phyloP scores from a whole-genome alignment of 2,113 vertebrate species.

The Pomatostomus ruficeps region DNA sequence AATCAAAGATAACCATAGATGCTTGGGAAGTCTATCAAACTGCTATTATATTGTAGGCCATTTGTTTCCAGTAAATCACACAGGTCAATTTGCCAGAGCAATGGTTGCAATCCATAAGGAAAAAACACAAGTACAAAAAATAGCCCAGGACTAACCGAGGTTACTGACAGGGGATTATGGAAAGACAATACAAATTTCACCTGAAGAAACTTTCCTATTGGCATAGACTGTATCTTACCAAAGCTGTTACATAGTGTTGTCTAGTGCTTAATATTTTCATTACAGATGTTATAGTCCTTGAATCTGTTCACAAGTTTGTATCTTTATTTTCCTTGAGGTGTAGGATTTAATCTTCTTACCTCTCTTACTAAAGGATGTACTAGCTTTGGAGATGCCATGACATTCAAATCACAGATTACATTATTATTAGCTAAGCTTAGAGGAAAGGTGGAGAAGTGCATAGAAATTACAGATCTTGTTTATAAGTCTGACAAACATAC shows the following conservation, averaged over 20 bases:
- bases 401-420: neutral
- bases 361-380: neutral
- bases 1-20: neutral
- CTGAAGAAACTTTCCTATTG: neutral
- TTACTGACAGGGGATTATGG: neutral
- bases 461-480: neutral
- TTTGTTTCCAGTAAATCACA: neutral
- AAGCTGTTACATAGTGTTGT: neutral
- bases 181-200: neutral
- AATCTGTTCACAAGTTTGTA: neutral
- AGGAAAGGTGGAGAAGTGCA: neutral
- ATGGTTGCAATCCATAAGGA: neutral
- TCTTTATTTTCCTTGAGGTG: neutral
- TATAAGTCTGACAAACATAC: neutral
- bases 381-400: neutral
- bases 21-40: neutral
- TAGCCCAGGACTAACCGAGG: neutral
- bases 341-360: conserved; percentile 3
- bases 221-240: neutral
- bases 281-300: neutral
- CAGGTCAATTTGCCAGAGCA: neutral
- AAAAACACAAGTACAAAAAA: neutral
- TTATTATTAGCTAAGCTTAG: neutral
- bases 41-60: neutral
- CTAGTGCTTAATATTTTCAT: neutral